Conservation (phyloP, 2,888 invertebrate species). For the Apotomis betuletana region DNA sequence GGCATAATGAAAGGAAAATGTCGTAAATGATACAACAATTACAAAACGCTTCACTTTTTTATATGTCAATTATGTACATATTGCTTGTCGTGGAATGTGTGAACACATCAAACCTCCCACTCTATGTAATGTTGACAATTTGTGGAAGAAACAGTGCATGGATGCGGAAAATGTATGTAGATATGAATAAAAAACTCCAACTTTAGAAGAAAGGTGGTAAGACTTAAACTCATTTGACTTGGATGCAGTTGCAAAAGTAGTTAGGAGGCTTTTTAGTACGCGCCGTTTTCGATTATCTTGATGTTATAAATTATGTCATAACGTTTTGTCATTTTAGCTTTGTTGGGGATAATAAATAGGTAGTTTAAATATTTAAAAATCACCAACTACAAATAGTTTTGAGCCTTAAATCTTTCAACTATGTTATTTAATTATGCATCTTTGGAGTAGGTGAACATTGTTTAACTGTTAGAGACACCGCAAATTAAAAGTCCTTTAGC, state of each 20-base stretch:
- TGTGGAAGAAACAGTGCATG: conserved; percentile 72
- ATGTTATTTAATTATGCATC: no score
- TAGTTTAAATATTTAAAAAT: no score
- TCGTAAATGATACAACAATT: conserved; percentile 8
- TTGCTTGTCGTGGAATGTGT: conserved; percentile 43
- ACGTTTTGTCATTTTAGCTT: conserved; percentile 47
- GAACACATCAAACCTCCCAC: conserved; percentile 51
- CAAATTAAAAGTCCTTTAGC: no score
- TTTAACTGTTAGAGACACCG: no score
- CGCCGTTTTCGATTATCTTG: conserved; percentile 47
- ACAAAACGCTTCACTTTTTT: conserved; percentile 20
- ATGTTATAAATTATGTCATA: conserved; percentile 52
- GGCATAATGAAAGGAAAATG: not conserved
- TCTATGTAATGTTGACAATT: conserved; percentile 70
- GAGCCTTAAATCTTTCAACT: no score
- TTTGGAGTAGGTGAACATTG: no score
- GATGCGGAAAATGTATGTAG: conserved; percentile 52
- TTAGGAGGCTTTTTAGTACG: conserved; percentile 53
- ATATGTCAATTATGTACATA: conserved; percentile 35
- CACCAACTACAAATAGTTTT: no score
- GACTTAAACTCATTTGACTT: conserved; percentile 35
- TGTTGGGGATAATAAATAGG: conserved; percentile 20
- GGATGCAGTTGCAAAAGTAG: conserved; percentile 43
- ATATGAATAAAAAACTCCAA: conserved; percentile 44
- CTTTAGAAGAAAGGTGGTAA: no score